These are phyloP conservation scores for Ibycter americanus DNA, from an alignment of 2,797 vertebrate species.

Conservation along the genomic window DNA sequence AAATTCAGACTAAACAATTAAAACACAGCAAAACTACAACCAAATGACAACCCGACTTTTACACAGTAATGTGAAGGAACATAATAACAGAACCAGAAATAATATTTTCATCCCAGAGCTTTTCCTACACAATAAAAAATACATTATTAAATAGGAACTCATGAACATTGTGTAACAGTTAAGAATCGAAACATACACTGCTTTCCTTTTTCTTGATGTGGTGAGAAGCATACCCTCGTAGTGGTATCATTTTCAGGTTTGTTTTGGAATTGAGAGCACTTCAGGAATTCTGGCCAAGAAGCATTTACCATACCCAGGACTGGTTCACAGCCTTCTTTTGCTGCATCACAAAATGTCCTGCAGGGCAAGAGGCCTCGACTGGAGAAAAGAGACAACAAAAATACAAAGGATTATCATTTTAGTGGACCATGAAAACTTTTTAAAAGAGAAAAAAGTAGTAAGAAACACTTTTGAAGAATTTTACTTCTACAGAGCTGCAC, in stretches of 20 bases:
- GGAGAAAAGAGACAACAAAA: slow-evolving; percentile 15
- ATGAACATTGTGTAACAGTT: not conserved
- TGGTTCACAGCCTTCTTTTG: slow-evolving; percentile 90
- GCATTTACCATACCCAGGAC: slow-evolving; percentile 91
- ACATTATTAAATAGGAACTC: not conserved
- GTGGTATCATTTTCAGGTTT: slow-evolving; percentile 63
- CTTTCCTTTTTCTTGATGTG: slow-evolving; percentile 82
- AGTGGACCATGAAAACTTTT: not conserved
- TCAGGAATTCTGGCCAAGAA: slow-evolving; percentile 92
- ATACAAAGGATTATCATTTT: not conserved
- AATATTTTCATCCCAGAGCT: not conserved
- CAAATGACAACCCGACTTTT: not conserved
- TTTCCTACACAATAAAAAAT: not conserved
- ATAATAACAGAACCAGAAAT: not conserved
- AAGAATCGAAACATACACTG: slow-evolving; percentile 77
- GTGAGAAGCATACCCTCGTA: slow-evolving; percentile 83
- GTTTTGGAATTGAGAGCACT: slow-evolving; percentile 90
- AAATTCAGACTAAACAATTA: not conserved
- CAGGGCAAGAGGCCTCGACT: slow-evolving; percentile 87
- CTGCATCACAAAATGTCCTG: slow-evolving; percentile 89
- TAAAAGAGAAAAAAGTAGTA: not conserved
- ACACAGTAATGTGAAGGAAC: not conserved
- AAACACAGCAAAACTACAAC: not conserved
- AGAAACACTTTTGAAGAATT: not conserved
- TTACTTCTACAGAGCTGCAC: not conserved